Percentiles rank a stretch among this genome's conserved stretches.
phyloP scores from a whole-genome alignment of 1,140 invertebrate species.

The Pachypeltis micranthus region DNA sequence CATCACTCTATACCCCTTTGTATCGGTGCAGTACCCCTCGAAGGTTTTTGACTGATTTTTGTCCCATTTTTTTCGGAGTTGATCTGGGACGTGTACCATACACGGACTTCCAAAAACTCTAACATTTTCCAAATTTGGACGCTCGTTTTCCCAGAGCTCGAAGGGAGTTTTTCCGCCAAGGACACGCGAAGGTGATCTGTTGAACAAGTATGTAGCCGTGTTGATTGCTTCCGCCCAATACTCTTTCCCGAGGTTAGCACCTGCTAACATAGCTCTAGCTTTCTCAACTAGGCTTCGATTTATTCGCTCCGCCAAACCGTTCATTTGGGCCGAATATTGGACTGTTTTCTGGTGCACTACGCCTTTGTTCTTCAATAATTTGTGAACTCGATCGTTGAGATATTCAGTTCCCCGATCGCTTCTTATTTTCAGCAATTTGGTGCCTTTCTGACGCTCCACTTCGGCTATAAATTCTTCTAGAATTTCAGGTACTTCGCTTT shows the following conservation, averaged over 20 bases:
- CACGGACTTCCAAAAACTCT: slow-evolving; percentile 28
- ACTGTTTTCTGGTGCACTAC: slow-evolving; percentile 28
- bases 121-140: slow-evolving; percentile 26
- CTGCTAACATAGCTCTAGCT: slow-evolving; percentile 27
- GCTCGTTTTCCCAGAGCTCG: slow-evolving; percentile 12
- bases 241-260: slow-evolving; percentile 16
- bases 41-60: no score
- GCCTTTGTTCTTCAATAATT: slow-evolving; percentile 19
- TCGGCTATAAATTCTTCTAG: not conserved
- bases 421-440: no score
- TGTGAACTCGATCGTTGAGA: slow-evolving; percentile 6
- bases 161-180: slow-evolving; percentile 13
- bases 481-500: not conserved
- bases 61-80: no score
- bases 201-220: slow-evolving; percentile 11
- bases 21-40: no score
- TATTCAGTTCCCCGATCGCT: slow-evolving; percentile 18
- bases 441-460: not conserved
- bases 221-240: slow-evolving; percentile 32
- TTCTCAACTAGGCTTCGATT: slow-evolving; percentile 28
- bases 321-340: slow-evolving; percentile 30
- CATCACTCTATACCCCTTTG: not conserved
- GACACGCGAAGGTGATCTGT: slow-evolving; percentile 7
- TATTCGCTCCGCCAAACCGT: slow-evolving; percentile 31
- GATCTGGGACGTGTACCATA: not conserved